Base-by-base conservation (phyloP, 2,113 vertebrate genomes). In the Furnarius figulus region DNA sequence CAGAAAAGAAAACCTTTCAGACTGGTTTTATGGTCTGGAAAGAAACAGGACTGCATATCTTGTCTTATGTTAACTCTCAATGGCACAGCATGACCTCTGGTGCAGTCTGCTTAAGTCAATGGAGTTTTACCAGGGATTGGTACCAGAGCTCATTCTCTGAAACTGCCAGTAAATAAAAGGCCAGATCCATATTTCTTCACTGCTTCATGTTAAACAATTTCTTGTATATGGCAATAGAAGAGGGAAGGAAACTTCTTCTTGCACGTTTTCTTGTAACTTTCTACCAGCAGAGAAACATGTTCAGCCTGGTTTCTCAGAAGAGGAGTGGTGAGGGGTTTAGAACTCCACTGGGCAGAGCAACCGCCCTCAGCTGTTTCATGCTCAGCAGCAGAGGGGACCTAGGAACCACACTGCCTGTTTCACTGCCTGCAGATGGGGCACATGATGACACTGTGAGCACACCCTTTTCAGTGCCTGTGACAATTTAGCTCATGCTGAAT, bases 1-100 rank as follows among this genome's bases (percentile, higher is more conserved):
- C 62, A 87, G 42, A 20, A 83, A 93, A 89, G 35, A 91, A 89
- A 96, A 85, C 7, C 21, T 94, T 94, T 89, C 71, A 85, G 35
- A 39, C 30, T 68, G 25, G 13, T 79, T 96, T 96, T 95, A 90
- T 83, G 52, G 30, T 20, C 63, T 85, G 63, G 55, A 97, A 95
- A 95, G 77, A 87, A 94, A 70, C 40, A 79, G 37, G 55, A 37
- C 66, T 79, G 74, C 19, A 49, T 52, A 40, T 65, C 53, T 87
- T 87, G 61, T 44, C 52, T 93, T 85, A 78, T 47, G 90, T 73
- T 44, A 61, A 18, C 23, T 58, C 78, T 52, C 58, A 76, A 58
- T 49, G 35, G n/a, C 84, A 83, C 18, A 50, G 28, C 2, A 0
- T 68, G 74, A 92, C 74, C 53, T 85, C 84, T 70, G 46, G 18